These are phyloP conservation scores for Nomada hirtipes DNA, from an alignment of 2,888 invertebrate genomes.

Conservation along the genomic window DNA sequence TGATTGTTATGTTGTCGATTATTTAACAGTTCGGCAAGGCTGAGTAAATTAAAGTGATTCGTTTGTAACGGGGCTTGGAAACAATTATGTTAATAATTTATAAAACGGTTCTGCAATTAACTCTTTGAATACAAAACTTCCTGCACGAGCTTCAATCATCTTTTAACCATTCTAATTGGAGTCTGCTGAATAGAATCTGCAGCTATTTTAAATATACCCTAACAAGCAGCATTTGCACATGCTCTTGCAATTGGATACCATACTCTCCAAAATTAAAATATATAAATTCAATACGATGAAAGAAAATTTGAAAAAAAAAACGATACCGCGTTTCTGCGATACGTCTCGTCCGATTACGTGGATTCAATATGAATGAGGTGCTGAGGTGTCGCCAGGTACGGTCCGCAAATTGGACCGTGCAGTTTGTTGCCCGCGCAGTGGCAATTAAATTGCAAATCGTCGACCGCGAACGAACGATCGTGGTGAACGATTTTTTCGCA, in stretches of 20 bases:
- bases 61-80: too few relatives aligned
- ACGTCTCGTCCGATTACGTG: not conserved
- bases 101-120: too few relatives aligned
- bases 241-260: too few relatives aligned
- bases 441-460: conserved; percentile 32
- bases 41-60: too few relatives aligned
- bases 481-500: not conserved
- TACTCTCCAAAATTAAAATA: not conserved
- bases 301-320: not conserved
- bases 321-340: not conserved
- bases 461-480: too few relatives aligned
- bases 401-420: not conserved
- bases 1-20: not conserved
- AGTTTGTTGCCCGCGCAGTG: not conserved
- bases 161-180: too few relatives aligned
- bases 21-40: not conserved
- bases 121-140: too few relatives aligned
- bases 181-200: too few relatives aligned
- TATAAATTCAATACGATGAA: not conserved
- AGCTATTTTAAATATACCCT: too few relatives aligned
- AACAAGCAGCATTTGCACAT: too few relatives aligned
- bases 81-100: too few relatives aligned
- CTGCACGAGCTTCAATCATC: too few relatives aligned
- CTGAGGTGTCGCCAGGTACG: not conserved
- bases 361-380: conserved; percentile 1